Evolutionary conservation across 2,888 invertebrate species (phyloP).

Genomic region (Zootermopsis nevadensis): DNA sequence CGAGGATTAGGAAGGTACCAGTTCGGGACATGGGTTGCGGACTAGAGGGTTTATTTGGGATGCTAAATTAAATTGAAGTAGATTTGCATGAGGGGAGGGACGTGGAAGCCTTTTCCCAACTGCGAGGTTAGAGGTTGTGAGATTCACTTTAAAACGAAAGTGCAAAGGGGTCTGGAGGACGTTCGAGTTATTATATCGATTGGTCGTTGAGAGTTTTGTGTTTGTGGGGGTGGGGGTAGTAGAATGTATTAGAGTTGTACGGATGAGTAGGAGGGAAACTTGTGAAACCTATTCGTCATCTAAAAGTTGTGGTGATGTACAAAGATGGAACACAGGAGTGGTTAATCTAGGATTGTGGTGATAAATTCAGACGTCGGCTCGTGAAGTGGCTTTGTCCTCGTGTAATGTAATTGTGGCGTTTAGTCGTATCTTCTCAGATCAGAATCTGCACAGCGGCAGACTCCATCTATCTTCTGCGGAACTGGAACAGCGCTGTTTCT

Average conservation of each 20-base stretch:
- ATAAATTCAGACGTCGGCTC: slow-evolving; percentile 13
- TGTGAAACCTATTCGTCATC: slow-evolving; percentile 8
- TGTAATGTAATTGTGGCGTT: slow-evolving; percentile 21
- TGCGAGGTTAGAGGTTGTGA: slow-evolving; percentile 27
- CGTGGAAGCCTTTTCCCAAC: not conserved
- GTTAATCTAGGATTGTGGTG: slow-evolving; percentile 21
- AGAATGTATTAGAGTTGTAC: not conserved
- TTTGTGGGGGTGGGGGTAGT: not conserved
- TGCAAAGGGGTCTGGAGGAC: slow-evolving; percentile 1
- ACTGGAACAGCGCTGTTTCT: not conserved
- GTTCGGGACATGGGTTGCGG: not conserved
- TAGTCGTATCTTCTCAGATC: not conserved
- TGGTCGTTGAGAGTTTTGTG: slow-evolving; percentile 11
- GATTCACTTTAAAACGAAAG: slow-evolving; percentile 23
- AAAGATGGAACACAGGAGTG: not conserved
- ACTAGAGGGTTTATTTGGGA: slow-evolving; percentile 40
- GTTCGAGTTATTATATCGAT: slow-evolving; percentile 29
- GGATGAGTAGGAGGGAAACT: not conserved
- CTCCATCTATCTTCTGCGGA: not conserved
- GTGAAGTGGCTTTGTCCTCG: not conserved
- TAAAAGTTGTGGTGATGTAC: slow-evolving; percentile 20
- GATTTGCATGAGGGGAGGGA: slow-evolving; percentile 28
- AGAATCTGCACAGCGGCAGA: not conserved
- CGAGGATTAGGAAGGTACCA: slow-evolving; percentile 20
- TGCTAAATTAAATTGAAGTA: slow-evolving; percentile 45